Conservation (phyloP, 2,888 invertebrate species). For the Sceliomorpha sp. region DNA sequence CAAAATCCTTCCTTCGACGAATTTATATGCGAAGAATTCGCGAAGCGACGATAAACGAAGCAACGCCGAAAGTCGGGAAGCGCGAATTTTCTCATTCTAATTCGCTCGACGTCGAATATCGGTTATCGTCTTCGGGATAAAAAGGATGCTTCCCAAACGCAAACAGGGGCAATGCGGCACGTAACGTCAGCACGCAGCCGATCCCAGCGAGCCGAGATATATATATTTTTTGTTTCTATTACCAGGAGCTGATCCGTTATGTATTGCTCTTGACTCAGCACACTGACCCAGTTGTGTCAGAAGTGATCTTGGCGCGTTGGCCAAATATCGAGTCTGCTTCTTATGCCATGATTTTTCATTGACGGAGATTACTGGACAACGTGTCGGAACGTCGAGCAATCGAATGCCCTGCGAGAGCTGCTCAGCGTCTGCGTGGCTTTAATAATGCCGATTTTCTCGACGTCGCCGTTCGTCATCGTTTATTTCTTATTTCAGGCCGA, state of each 20-base stretch:
- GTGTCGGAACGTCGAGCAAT: constrained; percentile 7
- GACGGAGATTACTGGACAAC: constrained; percentile 27
- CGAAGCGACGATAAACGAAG: too few species aligned
- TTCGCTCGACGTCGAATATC: too few species aligned
- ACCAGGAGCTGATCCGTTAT: background rate
- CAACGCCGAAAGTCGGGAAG: too few species aligned
- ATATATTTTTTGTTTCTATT: constrained; percentile 1
- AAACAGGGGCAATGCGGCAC: too few species aligned
- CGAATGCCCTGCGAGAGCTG: constrained; percentile 2
- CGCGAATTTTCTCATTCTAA: too few species aligned
- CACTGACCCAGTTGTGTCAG: constrained; percentile 53
- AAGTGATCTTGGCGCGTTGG: constrained; percentile 54
- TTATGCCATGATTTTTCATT: constrained; percentile 51
- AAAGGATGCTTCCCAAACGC: too few species aligned
- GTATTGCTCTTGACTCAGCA: constrained; percentile 27
- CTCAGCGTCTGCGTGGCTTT: constrained; percentile 12
- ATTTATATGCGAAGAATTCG: too few species aligned
- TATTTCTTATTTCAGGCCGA: background rate
- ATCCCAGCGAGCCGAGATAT: background rate
- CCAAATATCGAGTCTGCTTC: constrained; percentile 52
- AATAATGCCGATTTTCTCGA: constrained; percentile 5
- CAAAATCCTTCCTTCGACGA: too few species aligned
- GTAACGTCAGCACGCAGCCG: background rate
- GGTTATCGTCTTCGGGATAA: too few species aligned
- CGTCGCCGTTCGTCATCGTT: constrained; percentile 1